These are phyloP conservation scores for Hirtodrosophila confusa DNA, from an alignment of 2,888 invertebrate genomes.

Conservation along the genomic window DNA sequence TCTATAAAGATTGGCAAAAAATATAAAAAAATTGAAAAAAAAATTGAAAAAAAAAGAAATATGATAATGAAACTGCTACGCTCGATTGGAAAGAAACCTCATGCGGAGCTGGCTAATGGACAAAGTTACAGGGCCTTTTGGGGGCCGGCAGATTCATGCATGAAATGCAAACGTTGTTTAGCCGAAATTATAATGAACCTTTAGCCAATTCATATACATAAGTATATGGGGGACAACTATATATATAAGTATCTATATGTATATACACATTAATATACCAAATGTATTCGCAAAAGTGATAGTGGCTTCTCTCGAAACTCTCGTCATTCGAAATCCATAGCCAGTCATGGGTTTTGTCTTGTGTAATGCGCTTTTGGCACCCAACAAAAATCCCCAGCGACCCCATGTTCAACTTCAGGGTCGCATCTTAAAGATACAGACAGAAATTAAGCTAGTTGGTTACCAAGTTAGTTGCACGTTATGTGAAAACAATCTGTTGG, in stretches of 20 bases:
- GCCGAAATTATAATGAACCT: slow-evolving; percentile 69
- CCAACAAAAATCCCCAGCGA: not conserved
- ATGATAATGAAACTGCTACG: slow-evolving; percentile 76
- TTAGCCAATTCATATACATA: slow-evolving; percentile 48
- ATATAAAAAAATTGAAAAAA: slow-evolving; percentile 17
- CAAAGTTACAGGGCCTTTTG: slow-evolving; percentile 25
- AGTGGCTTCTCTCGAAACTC: slow-evolving; percentile 38
- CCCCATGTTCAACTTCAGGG: slow-evolving; percentile 51
- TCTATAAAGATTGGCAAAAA: slow-evolving; percentile 63
- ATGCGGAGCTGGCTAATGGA: slow-evolving; percentile 69
- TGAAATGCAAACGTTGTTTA: slow-evolving; percentile 74
- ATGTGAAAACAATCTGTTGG: slow-evolving; percentile 7
- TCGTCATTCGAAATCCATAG: slow-evolving; percentile 33
- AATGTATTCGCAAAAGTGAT: slow-evolving; percentile 52
- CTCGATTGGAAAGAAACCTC: slow-evolving; percentile 74
- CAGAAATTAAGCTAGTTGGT: slow-evolving; percentile 14
- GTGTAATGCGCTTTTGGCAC: slow-evolving; percentile 38
- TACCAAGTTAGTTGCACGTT: slow-evolving; percentile 10
- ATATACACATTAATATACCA: not conserved
- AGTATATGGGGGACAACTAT: slow-evolving; percentile 46
- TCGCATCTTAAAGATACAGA: slow-evolving; percentile 27
- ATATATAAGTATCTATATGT: slow-evolving; percentile 7
- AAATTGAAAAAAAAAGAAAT: slow-evolving; percentile 30
- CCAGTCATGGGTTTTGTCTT: slow-evolving; percentile 24
- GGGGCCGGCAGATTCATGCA: slow-evolving; percentile 65